These are phyloP conservation scores for Ambastaia sidthimunki DNA, from an alignment of 2,797 vertebrate species.

Conservation along the genomic window DNA sequence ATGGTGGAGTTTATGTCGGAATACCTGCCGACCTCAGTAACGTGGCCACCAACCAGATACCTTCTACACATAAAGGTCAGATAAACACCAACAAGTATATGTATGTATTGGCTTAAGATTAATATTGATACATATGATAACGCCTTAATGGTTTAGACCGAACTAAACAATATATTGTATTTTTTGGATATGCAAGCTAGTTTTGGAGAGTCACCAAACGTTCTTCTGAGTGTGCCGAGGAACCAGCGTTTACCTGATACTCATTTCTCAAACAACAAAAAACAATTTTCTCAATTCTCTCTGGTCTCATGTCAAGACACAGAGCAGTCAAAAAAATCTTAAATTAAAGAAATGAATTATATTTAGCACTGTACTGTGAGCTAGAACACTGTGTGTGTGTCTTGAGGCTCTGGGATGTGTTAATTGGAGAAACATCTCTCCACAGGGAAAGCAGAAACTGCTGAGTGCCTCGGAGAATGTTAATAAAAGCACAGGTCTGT, in stretches of 20 bases:
- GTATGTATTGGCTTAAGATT: not conserved
- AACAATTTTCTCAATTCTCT: conserved; percentile 40
- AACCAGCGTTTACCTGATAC: conserved; percentile 1
- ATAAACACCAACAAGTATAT: not conserved
- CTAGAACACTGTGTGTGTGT: conserved; percentile 13
- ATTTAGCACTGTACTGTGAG: conserved; percentile 1
- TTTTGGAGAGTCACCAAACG: not conserved
- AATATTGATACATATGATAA: too few species aligned
- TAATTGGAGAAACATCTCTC: conserved; percentile 50
- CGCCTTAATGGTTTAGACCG: too few species aligned
- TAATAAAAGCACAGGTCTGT: conserved; percentile 13
- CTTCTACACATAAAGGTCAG: conserved; percentile 81
- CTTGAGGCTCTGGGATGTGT: conserved; percentile 30
- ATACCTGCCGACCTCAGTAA: conserved; percentile 80
- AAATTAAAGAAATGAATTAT: conserved; percentile 23
- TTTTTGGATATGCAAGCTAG: too few species aligned
- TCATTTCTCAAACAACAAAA: conserved; percentile 14
- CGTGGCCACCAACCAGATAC: conserved; percentile 77
- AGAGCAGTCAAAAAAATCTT: not conserved
- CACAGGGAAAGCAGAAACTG: conserved; percentile 35
- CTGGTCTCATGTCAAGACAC: not conserved
- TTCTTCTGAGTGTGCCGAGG: not conserved
- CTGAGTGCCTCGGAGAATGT: conserved; percentile 28
- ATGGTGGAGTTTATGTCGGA: conserved; percentile 92
- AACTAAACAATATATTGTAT: too few species aligned